phyloP scores from a whole-genome alignment of 2,888 invertebrate genomes.

The Catocala fraxini region DNA sequence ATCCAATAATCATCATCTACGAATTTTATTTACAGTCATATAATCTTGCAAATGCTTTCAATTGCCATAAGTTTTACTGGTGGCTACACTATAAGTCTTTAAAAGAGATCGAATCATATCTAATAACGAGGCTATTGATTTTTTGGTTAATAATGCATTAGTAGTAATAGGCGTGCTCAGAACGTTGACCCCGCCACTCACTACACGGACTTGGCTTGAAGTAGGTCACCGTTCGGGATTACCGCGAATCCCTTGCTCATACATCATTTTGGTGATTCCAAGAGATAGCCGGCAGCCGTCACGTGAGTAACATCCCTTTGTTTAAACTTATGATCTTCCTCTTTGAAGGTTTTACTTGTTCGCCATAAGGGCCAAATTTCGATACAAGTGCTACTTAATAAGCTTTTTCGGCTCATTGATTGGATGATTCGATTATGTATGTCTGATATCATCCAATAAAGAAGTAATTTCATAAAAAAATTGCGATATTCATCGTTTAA shows the following conservation, averaged over 20 bases:
- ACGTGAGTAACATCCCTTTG: constrained; percentile 30
- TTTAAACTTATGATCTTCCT: neutral
- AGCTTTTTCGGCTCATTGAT: constrained; percentile 18
- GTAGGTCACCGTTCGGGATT: constrained; percentile 48
- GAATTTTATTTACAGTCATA: too few relatives aligned
- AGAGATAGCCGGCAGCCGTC: constrained; percentile 15
- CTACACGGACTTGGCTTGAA: constrained; percentile 38
- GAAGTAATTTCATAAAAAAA: constrained; percentile 8
- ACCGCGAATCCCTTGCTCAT: constrained; percentile 22
- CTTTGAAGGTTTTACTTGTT: constrained; percentile 7
- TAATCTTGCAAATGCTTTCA: too few relatives aligned
- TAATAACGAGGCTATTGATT: constrained; percentile 35
- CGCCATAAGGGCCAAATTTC: constrained; percentile 24
- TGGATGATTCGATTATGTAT: constrained; percentile 27
- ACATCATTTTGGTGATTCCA: constrained; percentile 15
- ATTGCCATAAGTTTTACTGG: too few relatives aligned
- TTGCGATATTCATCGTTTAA: constrained; percentile 1
- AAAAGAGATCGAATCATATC: neutral
- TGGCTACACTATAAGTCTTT: too few relatives aligned
- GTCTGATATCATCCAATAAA: constrained; percentile 11
- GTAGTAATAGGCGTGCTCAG: constrained; percentile 31
- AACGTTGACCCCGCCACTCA: constrained; percentile 46
- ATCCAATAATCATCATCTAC: too few relatives aligned
- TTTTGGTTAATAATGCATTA: constrained; percentile 42
- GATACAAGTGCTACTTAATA: constrained; percentile 1